phyloP scores from a whole-genome alignment of 2,888 invertebrate genomes.

The Orchesellides sinensis region DNA sequence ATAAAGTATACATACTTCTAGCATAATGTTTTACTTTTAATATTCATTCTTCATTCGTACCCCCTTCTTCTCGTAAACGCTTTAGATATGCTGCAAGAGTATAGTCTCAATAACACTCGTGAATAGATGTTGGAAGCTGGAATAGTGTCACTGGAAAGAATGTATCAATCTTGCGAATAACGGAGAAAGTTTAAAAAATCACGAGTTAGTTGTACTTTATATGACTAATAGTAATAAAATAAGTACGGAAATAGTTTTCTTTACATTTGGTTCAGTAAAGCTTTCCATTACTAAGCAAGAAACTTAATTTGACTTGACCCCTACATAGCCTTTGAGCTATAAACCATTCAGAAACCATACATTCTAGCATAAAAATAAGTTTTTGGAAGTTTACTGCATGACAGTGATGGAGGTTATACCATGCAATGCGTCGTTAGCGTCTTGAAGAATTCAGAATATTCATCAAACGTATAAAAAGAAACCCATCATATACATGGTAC shows the following conservation, averaged over 20 bases:
- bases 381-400: neutral
- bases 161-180: no score
- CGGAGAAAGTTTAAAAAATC: neutral
- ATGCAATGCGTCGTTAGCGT: neutral
- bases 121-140: no score
- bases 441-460: conserved; percentile 27
- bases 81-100: no score
- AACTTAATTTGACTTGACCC: conserved; percentile 21
- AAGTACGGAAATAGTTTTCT: no score
- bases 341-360: conserved; percentile 35
- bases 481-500: neutral
- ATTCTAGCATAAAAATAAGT: conserved; percentile 12
- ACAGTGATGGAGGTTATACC: neutral
- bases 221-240: neutral
- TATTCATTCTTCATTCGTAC: no score
- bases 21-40: neutral
- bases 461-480: conserved; percentile 26
- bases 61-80: no score
- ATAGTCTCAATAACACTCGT: no score
- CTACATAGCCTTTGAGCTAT: conserved; percentile 46
- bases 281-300: no score
- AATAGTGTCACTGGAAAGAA: no score
- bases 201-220: neutral
- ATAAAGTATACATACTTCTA: neutral
- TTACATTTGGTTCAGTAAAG: no score